Base-by-base conservation (phyloP, 1,140 invertebrate species). In the Notospermus geniculatus region DNA sequence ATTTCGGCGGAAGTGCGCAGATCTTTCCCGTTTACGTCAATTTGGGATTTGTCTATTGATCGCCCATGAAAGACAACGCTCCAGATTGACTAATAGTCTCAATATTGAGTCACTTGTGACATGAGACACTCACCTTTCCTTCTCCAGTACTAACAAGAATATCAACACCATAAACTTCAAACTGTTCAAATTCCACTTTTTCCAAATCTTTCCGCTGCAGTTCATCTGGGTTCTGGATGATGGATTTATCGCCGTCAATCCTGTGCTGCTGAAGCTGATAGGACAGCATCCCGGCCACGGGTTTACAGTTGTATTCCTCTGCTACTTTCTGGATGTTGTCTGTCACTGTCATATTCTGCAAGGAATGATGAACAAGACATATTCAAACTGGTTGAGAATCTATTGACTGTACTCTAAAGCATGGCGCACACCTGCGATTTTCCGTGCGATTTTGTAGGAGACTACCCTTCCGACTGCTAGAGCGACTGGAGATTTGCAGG, bases 131-230 rank as follows among this genome's bases (percentile, higher is more conserved):
- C 70, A 82, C 83, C 77, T 83, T 83, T 67, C 92, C 95, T 78
- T 96, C 93, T 36, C 95, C 95, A 53, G 92, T 92, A 75, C 92
- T 95, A 54, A 99, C 87, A 43, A 99, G 85, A 15, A 99, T 92
- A 86, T 99, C 97, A 86, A 99, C 91, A 30, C 92, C 95, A 85
- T 98, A 99, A 1, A 98, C 96, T 86, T 99, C 97, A 82, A 98
- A 89, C 58, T 91, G 89, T 79, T 97, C 95, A 81, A 99, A 90
- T 62, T 91, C 91, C 81, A 90, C 94, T 78, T 97, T 97, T 82
- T 99, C 97, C 79, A 98, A 92, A 78, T 98, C 96, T 79, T 97
- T 96, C 69, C 91, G 83, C 78, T 99, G 97, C 53, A 92, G 91
- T 78, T 99, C 97, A 72, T 90, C 94, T 2, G 97, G 97, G 83